Base-by-base conservation (phyloP, 1,140 invertebrate species). In the Meloidogyne chitwoodi region DNA sequence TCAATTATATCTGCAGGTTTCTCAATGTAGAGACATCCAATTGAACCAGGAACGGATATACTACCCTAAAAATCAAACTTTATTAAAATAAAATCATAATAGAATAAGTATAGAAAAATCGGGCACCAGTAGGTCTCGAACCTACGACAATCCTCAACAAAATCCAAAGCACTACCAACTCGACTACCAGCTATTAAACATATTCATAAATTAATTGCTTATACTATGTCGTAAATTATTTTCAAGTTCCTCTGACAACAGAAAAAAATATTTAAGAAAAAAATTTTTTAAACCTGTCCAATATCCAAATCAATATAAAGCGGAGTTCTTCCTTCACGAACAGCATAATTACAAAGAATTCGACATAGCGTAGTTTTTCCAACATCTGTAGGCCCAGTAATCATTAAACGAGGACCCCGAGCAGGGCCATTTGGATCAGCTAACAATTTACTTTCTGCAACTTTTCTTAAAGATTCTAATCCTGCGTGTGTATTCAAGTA, bases 231-330 rank as follows among this genome's bases (percentile, higher is more conserved):
- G 31, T n/a, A n/a, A n/a, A n/a, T n/a, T n/a, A n/a, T n/a, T n/a
- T n/a, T n/a, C n/a, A n/a, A n/a, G n/a, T n/a, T n/a, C n/a, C n/a
- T n/a, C n/a, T n/a, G n/a, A n/a, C n/a, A n/a, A n/a, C n/a, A n/a
- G n/a, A n/a, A n/a, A n/a, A n/a, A n/a, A n/a, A n/a, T n/a, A n/a
- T n/a, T n/a, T n/a, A n/a, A n/a, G n/a, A n/a, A n/a, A n/a, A n/a
- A n/a, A n/a, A 22, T 0, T 62, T 27, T 41, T 56, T 12, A 22
- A 56, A 83, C 95, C 89, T 98, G 95, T 12, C 94, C 95, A 12
- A 98, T 93, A 90, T 99, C 96, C 19, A 99, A 88, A 88, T 99
- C 96, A 3, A 97, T 93, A 88, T 92, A 95, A 76, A 98, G 92
- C 0, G 96, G 91, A 48, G 88, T 85, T 91, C 90, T 80, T 0